Base-by-base conservation (phyloP, 92 coral and sea anemone genomes). In the Siderastrea radians region DNA sequence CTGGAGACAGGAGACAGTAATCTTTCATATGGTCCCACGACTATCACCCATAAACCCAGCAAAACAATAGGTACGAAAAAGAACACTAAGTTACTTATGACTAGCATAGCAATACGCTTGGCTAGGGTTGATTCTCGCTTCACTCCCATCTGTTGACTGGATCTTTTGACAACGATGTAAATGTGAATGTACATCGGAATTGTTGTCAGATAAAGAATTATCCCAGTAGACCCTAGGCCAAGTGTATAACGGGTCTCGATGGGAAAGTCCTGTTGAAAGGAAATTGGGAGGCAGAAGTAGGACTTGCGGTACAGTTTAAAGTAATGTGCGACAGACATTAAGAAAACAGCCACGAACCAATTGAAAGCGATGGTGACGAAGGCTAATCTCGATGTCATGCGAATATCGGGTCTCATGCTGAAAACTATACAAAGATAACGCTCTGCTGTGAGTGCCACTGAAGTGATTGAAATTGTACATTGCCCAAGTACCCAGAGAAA, bases 91-190 rank as follows among this genome's bases (percentile, higher is more conserved):
- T 88, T 79, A 1, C 90, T 84, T 43, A 85, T n/a, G 15, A 90
- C 89, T 84, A 84, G 79, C 11, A 84, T 5, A 26, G 90, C 78
- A 49, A 90, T 90, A 19, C 90, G 53, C 53, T 51, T 70, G n/a
- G 93, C 90, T 14, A 90, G 81, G 12, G 73, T 77, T 1, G 90
- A 60, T 43, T 90, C 93, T 12, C 93, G 90, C 44, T 67, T 9
- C 6, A 80, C 78, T 44, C 38, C 38, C 38, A 26, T 26, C 38
- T 26, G 38, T 26, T 26, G 38, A 26, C 38, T 26, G 38, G 38
- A 26, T 26, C 38, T 26, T 26, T 26, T 26, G 38, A 26, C 38
- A 26, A 26, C 38, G 38, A 26, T 26, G 38, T 26, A 26, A 26
- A 26, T 26, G 38, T 26, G 38, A 26, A 26, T 26, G 38, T 26